Evolutionary conservation across 2,888 invertebrate species (phyloP).

Genomic region (Cerceris rybyensis): DNA sequence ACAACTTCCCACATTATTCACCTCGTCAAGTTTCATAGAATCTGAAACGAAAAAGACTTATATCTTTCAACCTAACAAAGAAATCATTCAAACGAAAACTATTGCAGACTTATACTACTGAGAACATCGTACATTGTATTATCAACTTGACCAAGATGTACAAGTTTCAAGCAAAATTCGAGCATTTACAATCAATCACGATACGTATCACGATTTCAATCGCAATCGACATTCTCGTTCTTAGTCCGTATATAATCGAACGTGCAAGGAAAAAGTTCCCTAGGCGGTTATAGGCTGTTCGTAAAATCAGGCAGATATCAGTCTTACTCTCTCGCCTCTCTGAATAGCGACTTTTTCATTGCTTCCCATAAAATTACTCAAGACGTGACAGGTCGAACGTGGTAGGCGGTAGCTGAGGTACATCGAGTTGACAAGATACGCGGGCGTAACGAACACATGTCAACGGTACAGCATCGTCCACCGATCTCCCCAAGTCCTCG

Average conservation of each 20-base stretch:
- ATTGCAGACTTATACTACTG: too few relatives aligned
- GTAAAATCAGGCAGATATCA: slow-evolving; percentile 14
- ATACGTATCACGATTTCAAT: slow-evolving; percentile 9
- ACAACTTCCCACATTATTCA: too few relatives aligned
- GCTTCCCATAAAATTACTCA: slow-evolving; percentile 47
- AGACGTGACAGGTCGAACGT: slow-evolving; percentile 47
- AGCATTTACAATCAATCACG: too few relatives aligned
- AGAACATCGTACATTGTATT: too few relatives aligned
- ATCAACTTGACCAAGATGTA: too few relatives aligned
- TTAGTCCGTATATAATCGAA: not conserved
- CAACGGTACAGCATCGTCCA: slow-evolving; percentile 40
- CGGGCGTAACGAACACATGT: slow-evolving; percentile 53
- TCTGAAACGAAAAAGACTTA: too few relatives aligned
- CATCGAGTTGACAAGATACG: slow-evolving; percentile 46
- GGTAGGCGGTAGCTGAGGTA: slow-evolving; percentile 46
- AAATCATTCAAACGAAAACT: too few relatives aligned
- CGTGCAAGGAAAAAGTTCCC: slow-evolving; percentile 12
- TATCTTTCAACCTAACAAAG: too few relatives aligned
- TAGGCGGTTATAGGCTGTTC: slow-evolving; percentile 6
- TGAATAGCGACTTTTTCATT: slow-evolving; percentile 38
- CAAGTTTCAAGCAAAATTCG: too few relatives aligned
- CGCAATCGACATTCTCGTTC: not conserved
- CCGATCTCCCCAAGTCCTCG: slow-evolving; percentile 54
- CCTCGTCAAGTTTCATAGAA: too few relatives aligned
- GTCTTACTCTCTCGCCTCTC: slow-evolving; percentile 4